Evolutionary conservation across 2,888 invertebrate genomes (phyloP), one percentile per base, ranked within the genome.

Genomic region (Mantis religiosa): DNA sequence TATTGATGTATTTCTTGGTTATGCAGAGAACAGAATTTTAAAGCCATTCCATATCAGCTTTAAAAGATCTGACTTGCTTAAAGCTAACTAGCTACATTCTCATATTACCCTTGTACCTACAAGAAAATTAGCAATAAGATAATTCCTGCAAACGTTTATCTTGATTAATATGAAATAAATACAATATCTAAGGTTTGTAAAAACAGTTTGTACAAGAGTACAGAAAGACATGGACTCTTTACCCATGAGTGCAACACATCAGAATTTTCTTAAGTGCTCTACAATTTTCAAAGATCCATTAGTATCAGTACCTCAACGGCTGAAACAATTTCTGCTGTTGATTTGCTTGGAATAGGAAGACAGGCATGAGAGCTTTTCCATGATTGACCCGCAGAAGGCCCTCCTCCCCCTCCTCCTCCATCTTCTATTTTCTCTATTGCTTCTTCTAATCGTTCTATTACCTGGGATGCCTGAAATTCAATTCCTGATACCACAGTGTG

Each of bases 391-490:
- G 88, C 88, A 82, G 71, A 81, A n/a, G 85, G 54, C 2, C 84
- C 85, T 47, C 87, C 41, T 81, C 87, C 89, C 6, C 41, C 41
- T 71, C 54, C 54, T 93, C 91, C 94, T 34, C 91, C 92, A 47
- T 92, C 92, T 71, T 92, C 92, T 54, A 92, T 92, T 71, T 91
- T 92, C 88, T 93, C 95, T 8, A 94, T 95, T 89, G 95, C 95
- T 91, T 96, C 96, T 92, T 96, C 96, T 90, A 97, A 93, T 83
- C 96, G 94, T 89, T 95, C 96, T 88, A 96, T 95, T 91, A 96
- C 96, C 92, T 96, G 96, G 6, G 96, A 96, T 87, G 96, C 96
- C 93, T 96, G 96, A 93, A 96, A 95, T 93, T 96, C 96, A 91
- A 96, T 91, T 85, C 92, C 92, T 85, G 92, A 92, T 28, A 93